Conservation (phyloP, 2,888 invertebrate genomes). For the Spodoptera littoralis region DNA sequence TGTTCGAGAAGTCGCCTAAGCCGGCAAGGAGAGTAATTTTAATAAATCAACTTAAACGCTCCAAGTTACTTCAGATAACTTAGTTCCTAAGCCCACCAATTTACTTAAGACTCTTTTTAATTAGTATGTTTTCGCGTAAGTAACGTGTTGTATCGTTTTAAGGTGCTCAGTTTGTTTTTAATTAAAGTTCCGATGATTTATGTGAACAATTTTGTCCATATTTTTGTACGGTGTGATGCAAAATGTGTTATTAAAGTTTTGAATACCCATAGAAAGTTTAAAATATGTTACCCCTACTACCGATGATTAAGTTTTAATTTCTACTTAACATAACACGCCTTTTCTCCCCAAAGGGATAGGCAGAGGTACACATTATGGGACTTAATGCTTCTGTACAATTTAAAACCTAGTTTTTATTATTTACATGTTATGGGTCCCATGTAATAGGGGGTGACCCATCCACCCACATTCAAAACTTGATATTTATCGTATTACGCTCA, state of each 20-base stretch:
- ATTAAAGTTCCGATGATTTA: constrained; percentile 28
- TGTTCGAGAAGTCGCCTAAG: constrained; percentile 29
- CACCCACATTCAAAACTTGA: too few relatives aligned
- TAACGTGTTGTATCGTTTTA: constrained; percentile 8
- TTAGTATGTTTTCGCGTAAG: background rate
- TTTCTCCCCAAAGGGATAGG: too few relatives aligned
- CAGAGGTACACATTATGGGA: too few relatives aligned
- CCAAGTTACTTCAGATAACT: constrained; percentile 30
- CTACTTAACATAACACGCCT: too few relatives aligned
- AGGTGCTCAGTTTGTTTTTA: background rate
- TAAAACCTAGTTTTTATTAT: too few relatives aligned
- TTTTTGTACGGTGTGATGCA: background rate
- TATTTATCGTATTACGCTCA: too few relatives aligned
- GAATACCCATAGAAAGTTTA: constrained; percentile 1
- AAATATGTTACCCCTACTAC: background rate
- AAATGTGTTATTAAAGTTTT: background rate
- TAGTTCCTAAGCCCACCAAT: constrained; percentile 27
- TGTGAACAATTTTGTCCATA: constrained; percentile 2
- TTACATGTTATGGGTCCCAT: too few relatives aligned
- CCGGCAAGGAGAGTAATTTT: constrained; percentile 14
- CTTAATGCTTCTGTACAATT: too few relatives aligned
- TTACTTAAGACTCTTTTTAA: constrained; percentile 35
- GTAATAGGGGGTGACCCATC: too few relatives aligned
- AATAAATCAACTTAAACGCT: constrained; percentile 46
- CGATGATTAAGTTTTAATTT: too few relatives aligned